Evolutionary conservation across 2,113 vertebrate genomes (phyloP), one percentile per base, ranked within the genome.

Genomic region (Ibidorhyncha struthersii): DNA sequence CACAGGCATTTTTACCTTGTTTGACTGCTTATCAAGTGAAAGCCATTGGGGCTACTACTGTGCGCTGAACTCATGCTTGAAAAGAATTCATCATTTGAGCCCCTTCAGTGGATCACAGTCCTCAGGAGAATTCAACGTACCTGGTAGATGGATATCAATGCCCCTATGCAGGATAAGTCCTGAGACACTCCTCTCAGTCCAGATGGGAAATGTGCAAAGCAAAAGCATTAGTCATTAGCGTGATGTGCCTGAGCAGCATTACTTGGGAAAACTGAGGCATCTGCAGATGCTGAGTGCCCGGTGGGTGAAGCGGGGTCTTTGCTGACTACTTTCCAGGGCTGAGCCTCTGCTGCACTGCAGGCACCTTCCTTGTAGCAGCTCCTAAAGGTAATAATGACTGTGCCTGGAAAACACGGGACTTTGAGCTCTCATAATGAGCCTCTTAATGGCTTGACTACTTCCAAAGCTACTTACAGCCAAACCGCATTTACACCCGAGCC

Each of bases 211-310:
- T 49, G 78, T 5, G 27, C 41, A 69, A 69, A 90, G 4, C 16
- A 38, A 88, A 90, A 20, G 20, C 5, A 1, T 38, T 56, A 59
- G 49, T 71, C 66, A 56, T 47, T 52, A 82, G 29, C 9, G 6
- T 10, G 32, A 74, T 41, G 22, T 41, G 69, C 69, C 65, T 58
- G 67, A 73, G 52, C 22, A 71, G 50, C 32, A 30, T 27, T 45
- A 58, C 6, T 25, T 55, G 17, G 11, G n/a, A 58, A 86, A 76
- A 89, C 45, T 9, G 49, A 72, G 49, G 50, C 0, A 71, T 19
- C 38, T 62, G 67, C 56, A 47, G 66, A 49, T 1, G 0, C 43
- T 74, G 36, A 0, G 0, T 36, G 43, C 45, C 56, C 16, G 32
- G 10, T 40, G 61, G 30, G 8, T 30, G 71, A 66, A 41, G 27